phyloP scores from a whole-genome alignment of 2,113 vertebrate species.

The Cranoglanis bouderius region DNA sequence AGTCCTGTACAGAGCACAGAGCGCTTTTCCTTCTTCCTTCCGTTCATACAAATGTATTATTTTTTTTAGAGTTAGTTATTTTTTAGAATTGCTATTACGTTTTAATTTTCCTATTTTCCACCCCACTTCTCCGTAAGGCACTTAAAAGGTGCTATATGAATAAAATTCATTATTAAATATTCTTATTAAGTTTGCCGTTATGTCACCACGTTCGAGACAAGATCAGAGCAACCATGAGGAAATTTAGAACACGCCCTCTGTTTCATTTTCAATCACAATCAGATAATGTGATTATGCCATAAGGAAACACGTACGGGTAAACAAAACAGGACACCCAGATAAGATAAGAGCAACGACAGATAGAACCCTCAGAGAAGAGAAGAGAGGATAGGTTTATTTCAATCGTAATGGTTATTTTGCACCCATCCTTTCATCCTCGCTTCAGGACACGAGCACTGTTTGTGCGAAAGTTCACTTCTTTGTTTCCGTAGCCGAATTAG shows the following conservation, averaged over 20 bases:
- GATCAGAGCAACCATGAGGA: not conserved
- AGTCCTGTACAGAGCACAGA: no score
- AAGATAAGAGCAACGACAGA: not conserved
- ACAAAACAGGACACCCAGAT: conserved; percentile 10
- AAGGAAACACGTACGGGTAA: not conserved
- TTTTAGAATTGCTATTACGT: not conserved
- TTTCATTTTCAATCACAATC: not conserved
- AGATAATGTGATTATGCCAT: not conserved
- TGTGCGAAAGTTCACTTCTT: not conserved
- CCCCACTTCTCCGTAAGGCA: not conserved
- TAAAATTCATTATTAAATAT: not conserved
- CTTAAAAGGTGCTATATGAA: not conserved
- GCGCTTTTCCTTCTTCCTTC: no score
- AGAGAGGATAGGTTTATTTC: not conserved
- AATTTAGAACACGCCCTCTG: not conserved
- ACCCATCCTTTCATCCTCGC: not conserved
- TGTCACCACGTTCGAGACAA: not conserved
- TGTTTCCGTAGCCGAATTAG: conserved; percentile 17
- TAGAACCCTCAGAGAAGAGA: not conserved
- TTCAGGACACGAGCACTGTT: not conserved
- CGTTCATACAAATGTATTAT: no score
- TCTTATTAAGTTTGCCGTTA: not conserved
- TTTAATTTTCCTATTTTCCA: not conserved
- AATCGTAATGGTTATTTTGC: not conserved
- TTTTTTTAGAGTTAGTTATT: not conserved